Evolutionary conservation across 2,888 invertebrate species (phyloP), one percentile per base, ranked within the genome.

Genomic region (Boloria selene): DNA sequence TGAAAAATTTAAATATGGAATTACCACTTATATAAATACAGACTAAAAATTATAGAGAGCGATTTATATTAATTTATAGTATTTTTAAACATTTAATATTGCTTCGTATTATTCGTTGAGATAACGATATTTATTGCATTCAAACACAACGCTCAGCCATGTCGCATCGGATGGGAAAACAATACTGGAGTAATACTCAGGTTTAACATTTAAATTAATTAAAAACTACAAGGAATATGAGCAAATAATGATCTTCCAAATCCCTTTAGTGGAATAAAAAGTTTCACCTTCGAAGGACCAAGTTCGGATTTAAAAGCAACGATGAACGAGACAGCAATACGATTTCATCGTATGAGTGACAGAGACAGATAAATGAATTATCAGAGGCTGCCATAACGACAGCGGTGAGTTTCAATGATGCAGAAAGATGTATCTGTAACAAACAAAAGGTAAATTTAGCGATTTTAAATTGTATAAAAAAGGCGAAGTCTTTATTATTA

Each of bases 51-150:
- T 38, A 65, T 53, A 73, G 72, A 73, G 72, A 73, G 69, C 70
- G 53, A 71, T 59, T 38, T 42, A 61, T 61, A 45, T 49, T 47
- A 55, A 31, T 51, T 17, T n/a, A n/a, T n/a, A 68, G 59, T 61
- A 61, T 61, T 70, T 22, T 65, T 65, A 72, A 69, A 67, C 68
- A 77, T 74, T 75, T 77, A 83, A 74, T 90, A 90, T 91, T 91
- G 90, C 90, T 90, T 87, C 77, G 71, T 75, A 76, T 84, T 87
- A 87, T 88, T 88, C 86, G 86, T 87, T 86, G 82, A 85, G 77
- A 80, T 73, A 71, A 72, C 68, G 47, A 13, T 62, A 51, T 64
- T 78, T 86, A 84, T 85, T 83, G 80, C 82, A 63, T 67, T 42
- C 61, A 61, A 38, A 64, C 54, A 65, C 61, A 70, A 72, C 64